Percentiles rank a stretch among this genome's conserved stretches.
phyloP scores from a whole-genome alignment of 2,888 invertebrate species.

The Ashinkailepas kermadecensis region DNA sequence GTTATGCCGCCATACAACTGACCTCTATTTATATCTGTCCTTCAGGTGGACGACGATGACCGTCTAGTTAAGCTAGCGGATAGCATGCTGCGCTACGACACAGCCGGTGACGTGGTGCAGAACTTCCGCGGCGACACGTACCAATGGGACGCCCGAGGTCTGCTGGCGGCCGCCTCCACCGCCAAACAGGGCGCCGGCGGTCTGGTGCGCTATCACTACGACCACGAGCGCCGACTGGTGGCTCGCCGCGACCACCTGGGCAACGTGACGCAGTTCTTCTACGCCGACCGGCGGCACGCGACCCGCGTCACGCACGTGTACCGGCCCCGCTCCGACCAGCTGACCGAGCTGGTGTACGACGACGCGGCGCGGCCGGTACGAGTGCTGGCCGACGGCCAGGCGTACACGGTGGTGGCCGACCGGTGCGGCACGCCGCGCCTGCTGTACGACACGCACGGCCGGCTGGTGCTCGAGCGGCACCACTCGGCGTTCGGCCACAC shows the following conservation, averaged over 20 bases:
- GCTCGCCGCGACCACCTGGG: conserved; percentile 88
- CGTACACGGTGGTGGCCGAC: conserved; percentile 88
- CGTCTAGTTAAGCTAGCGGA: conserved; percentile 87
- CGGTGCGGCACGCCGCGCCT: conserved; percentile 90
- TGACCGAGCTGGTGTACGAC: conserved; percentile 86
- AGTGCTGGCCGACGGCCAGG: conserved; percentile 63
- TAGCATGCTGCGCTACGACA: conserved; percentile 82
- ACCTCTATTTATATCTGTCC: conserved; percentile 41
- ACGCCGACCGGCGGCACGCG: conserved; percentile 75
- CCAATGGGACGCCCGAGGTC: conserved; percentile 87
- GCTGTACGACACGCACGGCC: conserved; percentile 91
- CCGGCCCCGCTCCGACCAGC: conserved; percentile 82
- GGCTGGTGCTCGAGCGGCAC: conserved; percentile 86
- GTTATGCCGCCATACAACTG: conserved; percentile 84
- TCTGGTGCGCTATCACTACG: conserved; percentile 71
- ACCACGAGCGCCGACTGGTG: conserved; percentile 77
- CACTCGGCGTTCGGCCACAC: conserved; percentile 91
- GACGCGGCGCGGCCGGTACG: conserved; percentile 59
- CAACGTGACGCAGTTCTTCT: conserved; percentile 92
- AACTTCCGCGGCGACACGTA: conserved; percentile 87
- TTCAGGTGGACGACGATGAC: conserved; percentile 80
- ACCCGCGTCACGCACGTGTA: conserved; percentile 75
- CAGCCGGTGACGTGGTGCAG: conserved; percentile 79
- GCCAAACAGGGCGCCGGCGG: conserved; percentile 78
- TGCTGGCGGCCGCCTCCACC: conserved; percentile 55